Percentiles rank a stretch among this genome's conserved stretches.
These are phyloP conservation scores for Centropristis striata DNA, from an alignment of 2,113 vertebrate species.

Conservation along the genomic window DNA sequence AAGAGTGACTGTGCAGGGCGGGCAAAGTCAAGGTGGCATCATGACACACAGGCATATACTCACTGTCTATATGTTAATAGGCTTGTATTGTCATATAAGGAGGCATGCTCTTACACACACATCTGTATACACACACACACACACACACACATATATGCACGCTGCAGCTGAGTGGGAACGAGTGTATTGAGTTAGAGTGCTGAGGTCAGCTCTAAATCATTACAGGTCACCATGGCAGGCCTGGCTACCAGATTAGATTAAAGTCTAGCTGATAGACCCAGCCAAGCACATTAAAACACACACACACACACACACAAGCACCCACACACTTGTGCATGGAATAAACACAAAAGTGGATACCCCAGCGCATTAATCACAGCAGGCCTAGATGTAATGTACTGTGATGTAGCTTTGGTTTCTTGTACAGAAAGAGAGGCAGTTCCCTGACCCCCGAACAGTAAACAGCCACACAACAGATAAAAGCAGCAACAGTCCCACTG, in stretches of 20 bases:
- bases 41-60: conserved; percentile 23
- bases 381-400: conserved; percentile 61
- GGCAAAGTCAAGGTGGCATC: conserved; percentile 46
- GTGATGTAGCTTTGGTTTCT: conserved; percentile 65
- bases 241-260: conserved; percentile 81
- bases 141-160: conserved; percentile 34
- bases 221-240: conserved; percentile 76
- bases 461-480: conserved; percentile 69
- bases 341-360: conserved; percentile 69
- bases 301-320: not conserved
- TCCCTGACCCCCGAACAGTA: conserved; percentile 69
- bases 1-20: not conserved
- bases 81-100: conserved; percentile 42
- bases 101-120: conserved; percentile 22
- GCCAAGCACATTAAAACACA: conserved; percentile 72
- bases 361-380: conserved; percentile 77
- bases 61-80: conserved; percentile 54
- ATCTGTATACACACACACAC: conserved; percentile 22
- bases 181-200: conserved; percentile 77
- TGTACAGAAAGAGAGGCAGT: conserved; percentile 53
- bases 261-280: conserved; percentile 75
- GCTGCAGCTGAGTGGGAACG: conserved; percentile 45
- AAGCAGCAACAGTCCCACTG: conserved; percentile 56
- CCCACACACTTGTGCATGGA: conserved; percentile 36
- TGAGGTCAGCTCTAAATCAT: conserved; percentile 82